Evolutionary conservation across 2,888 invertebrate species (phyloP), one percentile per base, ranked within the genome.

Genomic region (Diogma glabrata): DNA sequence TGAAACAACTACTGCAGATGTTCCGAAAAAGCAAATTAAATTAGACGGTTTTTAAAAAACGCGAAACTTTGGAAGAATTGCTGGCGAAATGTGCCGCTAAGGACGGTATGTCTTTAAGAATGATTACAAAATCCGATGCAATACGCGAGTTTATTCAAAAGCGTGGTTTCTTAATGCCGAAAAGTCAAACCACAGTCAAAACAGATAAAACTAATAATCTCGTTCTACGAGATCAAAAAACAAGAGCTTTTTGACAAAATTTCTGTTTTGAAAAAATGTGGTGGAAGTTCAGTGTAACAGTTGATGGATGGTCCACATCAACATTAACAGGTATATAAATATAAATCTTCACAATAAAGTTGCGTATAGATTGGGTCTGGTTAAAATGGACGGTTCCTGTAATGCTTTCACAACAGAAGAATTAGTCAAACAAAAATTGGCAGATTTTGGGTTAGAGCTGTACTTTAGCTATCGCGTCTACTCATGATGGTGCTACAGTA

Each of bases 141-240:
- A n/a, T n/a, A 40, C 40, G 40, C 40, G 40, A 40, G 40, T 40
- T 40, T 40, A 40, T 40, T 40, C 40, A 40, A 40, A 40, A 40
- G 40, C 40, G 40, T 3, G 40, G 40, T 40, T 40, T 40, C 19
- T 12, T 36, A n/a, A 28, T 28, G 28, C 28, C 28, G 28, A 28
- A 28, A 28, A 28, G 28, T 28, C 28, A 28, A 28, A 28, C 33
- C 33, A 33, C 33, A 33, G 33, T 33, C 4, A 6, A 6, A n/a
- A n/a, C n/a, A n/a, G n/a, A n/a, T n/a, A 33, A 33, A 33, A 33
- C 10, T 6, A 33, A 33, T 33, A 33, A 33, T 33, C 33, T 33
- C 10, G 33, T 33, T 33, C 6, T 33, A 33, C 33, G 33, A 33
- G 33, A 33, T 33, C 33, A 33, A 33, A 33, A 33, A 33, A 33